Evolutionary conservation across 2,113 vertebrate genomes (phyloP), one percentile per base, ranked within the genome.

Genomic region (Pollimyrus isidori): DNA sequence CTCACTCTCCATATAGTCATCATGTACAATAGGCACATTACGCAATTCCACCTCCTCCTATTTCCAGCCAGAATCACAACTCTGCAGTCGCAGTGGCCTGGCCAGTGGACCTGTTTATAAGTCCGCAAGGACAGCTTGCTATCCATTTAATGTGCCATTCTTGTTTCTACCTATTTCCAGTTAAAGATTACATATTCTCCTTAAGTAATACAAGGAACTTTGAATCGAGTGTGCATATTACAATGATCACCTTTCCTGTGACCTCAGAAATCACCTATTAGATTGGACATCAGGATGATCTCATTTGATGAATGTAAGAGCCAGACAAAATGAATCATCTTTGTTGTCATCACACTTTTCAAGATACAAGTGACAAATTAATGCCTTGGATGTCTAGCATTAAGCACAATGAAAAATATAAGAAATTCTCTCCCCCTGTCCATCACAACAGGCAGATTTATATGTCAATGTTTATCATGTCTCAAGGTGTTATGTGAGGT

Each of bases 131-230:
- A 45, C 48, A 84, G 15, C 49, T 73, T 15, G 30, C 3, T 26
- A n/a, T 49, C 45, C 45, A 69, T 87, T 87, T 56, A 69, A 56
- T 87, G 69, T 58, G 52, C 23, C 26, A 84, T 50, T 30, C 88
- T 48, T 3, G n/a, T 26, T 52, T 62, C 39, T 89, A 86, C 82
- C 85, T 73, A n/a, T 21, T 45, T 30, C 5, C 58, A 73, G 85
- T 73, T 69, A 87, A 89, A 86, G 26, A 73, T 89, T 52, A 46
- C 39, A 62, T 69, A 86, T 89, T 76, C 62, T 89, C 84, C 73
- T 87, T 89, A 89, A 76, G 19, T 73, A 19, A 35, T 49, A 89
- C 58, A 86, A 86, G 89, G 19, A 86, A 23, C 58, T 86, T 49
- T 89, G 83, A 89, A 56, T 84, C 2, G 3, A 19, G 10, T n/a